phyloP scores from a whole-genome alignment of 2,113 vertebrate species.

The Erinaceus europaeus region DNA sequence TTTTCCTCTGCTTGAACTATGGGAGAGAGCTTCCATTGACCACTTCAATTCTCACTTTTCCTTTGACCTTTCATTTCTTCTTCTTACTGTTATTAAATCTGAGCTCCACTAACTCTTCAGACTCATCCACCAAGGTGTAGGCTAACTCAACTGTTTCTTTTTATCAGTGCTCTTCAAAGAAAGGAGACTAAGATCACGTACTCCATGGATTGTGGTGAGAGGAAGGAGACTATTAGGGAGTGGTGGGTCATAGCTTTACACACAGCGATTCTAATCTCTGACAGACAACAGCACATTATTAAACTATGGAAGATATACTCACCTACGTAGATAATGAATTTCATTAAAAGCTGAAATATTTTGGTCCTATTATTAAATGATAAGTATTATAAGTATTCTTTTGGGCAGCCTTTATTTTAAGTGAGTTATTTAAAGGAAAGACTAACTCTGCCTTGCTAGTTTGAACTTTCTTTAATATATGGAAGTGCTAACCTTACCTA shows the following conservation, averaged over 20 bases:
- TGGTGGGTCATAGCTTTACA: neutral
- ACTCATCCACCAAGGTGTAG: neutral
- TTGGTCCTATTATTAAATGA: constrained; percentile 24
- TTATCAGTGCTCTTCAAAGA: neutral
- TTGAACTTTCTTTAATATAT: neutral
- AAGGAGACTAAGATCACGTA: neutral
- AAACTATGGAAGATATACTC: constrained; percentile 1
- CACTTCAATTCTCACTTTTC: neutral
- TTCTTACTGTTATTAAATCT: neutral
- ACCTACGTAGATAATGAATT: constrained; percentile 28
- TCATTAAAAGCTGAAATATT: constrained; percentile 39
- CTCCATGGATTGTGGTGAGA: neutral
- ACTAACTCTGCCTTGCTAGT: constrained; percentile 17
- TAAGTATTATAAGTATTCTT: constrained; percentile 36
- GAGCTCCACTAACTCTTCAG: neutral
- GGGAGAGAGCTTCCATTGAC: neutral
- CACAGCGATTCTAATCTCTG: neutral
- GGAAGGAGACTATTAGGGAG: neutral
- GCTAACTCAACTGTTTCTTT: neutral
- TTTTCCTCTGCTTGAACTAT: neutral
- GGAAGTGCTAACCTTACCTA: neutral
- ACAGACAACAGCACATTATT: neutral
- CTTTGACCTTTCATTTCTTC: neutral
- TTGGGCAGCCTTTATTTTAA: neutral
- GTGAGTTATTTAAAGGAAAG: constrained; percentile 47